Evolutionary conservation across 2,888 invertebrate genomes (phyloP).

Genomic region (Apodemia hepburni): DNA sequence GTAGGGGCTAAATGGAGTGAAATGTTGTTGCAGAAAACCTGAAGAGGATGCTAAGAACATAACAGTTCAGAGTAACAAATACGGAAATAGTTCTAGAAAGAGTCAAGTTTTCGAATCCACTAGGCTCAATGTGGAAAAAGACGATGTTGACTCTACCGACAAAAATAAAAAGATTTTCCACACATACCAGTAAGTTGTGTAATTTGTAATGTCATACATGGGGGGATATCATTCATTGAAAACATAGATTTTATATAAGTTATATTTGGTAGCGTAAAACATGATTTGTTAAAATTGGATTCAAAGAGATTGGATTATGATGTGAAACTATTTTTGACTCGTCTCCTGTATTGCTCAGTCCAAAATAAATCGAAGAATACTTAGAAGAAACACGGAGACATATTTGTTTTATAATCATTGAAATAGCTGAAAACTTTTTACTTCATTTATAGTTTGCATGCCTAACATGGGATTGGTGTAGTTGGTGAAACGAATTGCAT

Average conservation of each 20-base stretch:
- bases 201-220: conserved; percentile 16
- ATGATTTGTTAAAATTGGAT: neutral
- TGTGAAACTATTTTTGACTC: neutral
- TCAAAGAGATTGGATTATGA: neutral
- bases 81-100: conserved; percentile 74
- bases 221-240: neutral
- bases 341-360: neutral
- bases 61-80: conserved; percentile 69
- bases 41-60: conserved; percentile 74
- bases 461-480: neutral
- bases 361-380: neutral
- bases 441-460: conserved; percentile 11
- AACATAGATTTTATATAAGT: neutral
- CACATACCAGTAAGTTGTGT: conserved; percentile 65
- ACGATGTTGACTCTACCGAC: conserved; percentile 86
- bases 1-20: conserved; percentile 30
- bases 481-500: conserved; percentile 27
- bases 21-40: conserved; percentile 70
- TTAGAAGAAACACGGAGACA: neutral
- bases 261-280: neutral
- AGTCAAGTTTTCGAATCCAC: conserved; percentile 86
- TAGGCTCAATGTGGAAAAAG: conserved; percentile 85
- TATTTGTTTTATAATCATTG: neutral
- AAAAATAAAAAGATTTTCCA: conserved; percentile 75
- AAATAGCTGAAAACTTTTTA: conserved; percentile 7